These are phyloP conservation scores for Nomada flava DNA, from an alignment of 2,888 invertebrate species.

Conservation along the genomic window DNA sequence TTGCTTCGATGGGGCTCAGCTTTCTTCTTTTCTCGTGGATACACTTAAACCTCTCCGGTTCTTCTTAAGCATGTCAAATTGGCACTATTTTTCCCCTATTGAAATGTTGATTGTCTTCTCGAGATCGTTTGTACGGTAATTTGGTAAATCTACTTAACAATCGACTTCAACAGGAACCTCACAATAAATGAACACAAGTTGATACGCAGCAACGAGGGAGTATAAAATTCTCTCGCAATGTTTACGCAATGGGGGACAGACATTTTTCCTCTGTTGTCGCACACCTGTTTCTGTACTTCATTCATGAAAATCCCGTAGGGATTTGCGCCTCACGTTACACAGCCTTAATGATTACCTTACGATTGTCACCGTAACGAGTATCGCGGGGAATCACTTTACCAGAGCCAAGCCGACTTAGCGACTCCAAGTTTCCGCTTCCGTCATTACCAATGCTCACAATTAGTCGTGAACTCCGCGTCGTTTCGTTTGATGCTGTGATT, in stretches of 20 bases:
- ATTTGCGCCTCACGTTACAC: not conserved
- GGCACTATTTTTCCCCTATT: not conserved
- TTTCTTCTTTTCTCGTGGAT: not conserved
- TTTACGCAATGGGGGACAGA: not conserved
- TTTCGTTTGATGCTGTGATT: slow-evolving; percentile 56
- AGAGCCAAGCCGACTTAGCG: slow-evolving; percentile 34
- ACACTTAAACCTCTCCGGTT: not conserved
- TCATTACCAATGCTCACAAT: slow-evolving; percentile 48
- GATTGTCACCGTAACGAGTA: not conserved
- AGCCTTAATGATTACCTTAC: slow-evolving; percentile 8
- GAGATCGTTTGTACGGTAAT: not conserved
- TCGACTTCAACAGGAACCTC: too few species aligned
- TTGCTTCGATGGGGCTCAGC: not conserved
- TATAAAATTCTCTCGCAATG: not conserved
- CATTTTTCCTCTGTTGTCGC: not conserved
- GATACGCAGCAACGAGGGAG: too few species aligned
- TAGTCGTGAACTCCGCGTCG: slow-evolving; percentile 27
- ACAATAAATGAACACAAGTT: too few species aligned
- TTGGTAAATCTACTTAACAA: too few species aligned
- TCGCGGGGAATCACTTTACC: slow-evolving; percentile 20
- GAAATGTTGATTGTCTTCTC: not conserved
- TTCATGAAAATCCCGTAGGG: not conserved
- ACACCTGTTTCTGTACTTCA: too few species aligned
- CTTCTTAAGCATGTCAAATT: not conserved
- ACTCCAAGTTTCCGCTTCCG: slow-evolving; percentile 46